Conservation (phyloP, 2,888 invertebrate species). For the Rhingia campestris region DNA sequence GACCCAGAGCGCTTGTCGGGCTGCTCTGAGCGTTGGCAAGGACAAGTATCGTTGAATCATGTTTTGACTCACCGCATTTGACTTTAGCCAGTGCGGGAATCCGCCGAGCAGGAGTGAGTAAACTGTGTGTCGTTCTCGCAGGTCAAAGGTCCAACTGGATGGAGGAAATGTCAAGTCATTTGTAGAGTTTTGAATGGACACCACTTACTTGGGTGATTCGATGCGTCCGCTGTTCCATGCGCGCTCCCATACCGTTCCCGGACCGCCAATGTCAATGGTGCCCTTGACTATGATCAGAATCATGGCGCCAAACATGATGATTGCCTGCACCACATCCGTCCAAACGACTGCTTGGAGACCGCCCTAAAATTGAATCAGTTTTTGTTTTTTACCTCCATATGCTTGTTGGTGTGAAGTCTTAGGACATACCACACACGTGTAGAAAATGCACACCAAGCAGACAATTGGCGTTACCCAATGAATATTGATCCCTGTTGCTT, state of each 20-base stretch:
- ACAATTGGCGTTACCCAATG: slow-evolving; percentile 89
- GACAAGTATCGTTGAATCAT: slow-evolving; percentile 91
- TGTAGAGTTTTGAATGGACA: neutral
- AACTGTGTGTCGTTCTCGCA: slow-evolving; percentile 88
- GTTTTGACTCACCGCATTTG: slow-evolving; percentile 89
- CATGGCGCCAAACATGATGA: slow-evolving; percentile 88
- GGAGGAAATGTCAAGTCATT: slow-evolving; percentile 16
- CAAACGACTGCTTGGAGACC: slow-evolving; percentile 88
- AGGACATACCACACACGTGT: slow-evolving; percentile 88
- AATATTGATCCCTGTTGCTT: slow-evolving; percentile 90
- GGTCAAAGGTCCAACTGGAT: slow-evolving; percentile 86
- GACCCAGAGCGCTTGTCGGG: slow-evolving; percentile 84
- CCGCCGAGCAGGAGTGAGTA: slow-evolving; percentile 89
- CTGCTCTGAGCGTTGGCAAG: slow-evolving; percentile 86
- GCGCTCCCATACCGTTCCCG: slow-evolving; percentile 84
- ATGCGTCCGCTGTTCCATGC: slow-evolving; percentile 86
- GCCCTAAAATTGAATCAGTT: slow-evolving; percentile 82
- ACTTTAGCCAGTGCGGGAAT: slow-evolving; percentile 88
- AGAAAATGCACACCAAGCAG: slow-evolving; percentile 90
- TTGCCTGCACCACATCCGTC: slow-evolving; percentile 88
- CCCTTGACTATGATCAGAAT: slow-evolving; percentile 86
- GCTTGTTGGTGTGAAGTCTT: slow-evolving; percentile 1
- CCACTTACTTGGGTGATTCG: slow-evolving; percentile 85
- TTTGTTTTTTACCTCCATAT: neutral
- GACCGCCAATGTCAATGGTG: slow-evolving; percentile 86